Evolutionary conservation across 2,888 invertebrate genomes (phyloP).

Genomic region (Lissocephala sabroskyi): DNA sequence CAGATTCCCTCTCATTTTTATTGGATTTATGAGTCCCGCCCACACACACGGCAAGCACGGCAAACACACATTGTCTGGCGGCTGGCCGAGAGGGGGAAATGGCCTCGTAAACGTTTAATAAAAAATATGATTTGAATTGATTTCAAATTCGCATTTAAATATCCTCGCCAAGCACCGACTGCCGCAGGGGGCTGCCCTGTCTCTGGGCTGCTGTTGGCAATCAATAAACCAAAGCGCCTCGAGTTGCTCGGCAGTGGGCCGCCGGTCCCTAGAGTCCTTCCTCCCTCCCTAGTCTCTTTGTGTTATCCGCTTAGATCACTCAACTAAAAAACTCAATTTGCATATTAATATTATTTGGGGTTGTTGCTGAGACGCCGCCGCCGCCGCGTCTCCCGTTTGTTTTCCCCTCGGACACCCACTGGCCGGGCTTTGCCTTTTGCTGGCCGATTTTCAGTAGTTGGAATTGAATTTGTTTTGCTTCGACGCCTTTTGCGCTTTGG

Average conservation of each 20-base stretch:
- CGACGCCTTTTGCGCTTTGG: slow-evolving; percentile 54
- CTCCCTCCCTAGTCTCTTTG: too few species aligned
- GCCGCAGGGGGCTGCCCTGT: too few species aligned
- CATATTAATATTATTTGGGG: slow-evolving; percentile 69
- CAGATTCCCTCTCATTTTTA: too few species aligned
- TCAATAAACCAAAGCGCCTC: slow-evolving; percentile 50
- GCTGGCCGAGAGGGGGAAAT: slow-evolving; percentile 43
- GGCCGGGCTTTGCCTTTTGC: slow-evolving; percentile 9
- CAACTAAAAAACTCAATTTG: slow-evolving; percentile 71
- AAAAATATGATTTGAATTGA: slow-evolving; percentile 61
- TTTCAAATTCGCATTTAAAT: slow-evolving; percentile 52
- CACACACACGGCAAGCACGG: too few species aligned
- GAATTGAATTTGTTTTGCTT: slow-evolving; percentile 62
- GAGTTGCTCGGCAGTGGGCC: background rate
- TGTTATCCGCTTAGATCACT: slow-evolving; percentile 68
- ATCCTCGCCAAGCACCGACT: background rate
- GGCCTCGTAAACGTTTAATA: slow-evolving; percentile 58
- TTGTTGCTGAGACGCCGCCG: background rate
- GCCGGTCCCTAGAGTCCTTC: slow-evolving; percentile 33
- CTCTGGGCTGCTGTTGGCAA: slow-evolving; percentile 34
- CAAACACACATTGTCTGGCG: background rate
- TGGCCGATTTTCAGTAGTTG: slow-evolving; percentile 44
- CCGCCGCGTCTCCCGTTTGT: slow-evolving; percentile 8
- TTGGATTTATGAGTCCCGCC: slow-evolving; percentile 22
- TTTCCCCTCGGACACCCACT: slow-evolving; percentile 19